A percentile compares a stretch with the other conserved stretches of the same genome.
Evolutionary conservation across 2,888 invertebrate genomes (phyloP).

Genomic region (Copidosoma aretas): DNA sequence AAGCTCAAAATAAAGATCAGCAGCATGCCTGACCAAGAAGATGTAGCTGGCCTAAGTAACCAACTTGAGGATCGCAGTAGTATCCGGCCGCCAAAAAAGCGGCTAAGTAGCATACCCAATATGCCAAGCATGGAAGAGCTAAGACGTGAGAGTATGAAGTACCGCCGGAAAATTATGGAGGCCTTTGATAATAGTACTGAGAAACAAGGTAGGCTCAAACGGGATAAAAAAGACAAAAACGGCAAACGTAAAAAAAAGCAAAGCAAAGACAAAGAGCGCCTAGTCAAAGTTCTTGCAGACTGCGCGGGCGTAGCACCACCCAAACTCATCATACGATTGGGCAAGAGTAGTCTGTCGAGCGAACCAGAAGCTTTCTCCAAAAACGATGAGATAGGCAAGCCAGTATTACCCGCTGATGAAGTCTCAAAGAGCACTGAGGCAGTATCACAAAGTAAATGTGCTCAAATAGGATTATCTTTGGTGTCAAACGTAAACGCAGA

Average conservation of each 20-base stretch:
- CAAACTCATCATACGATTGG: conserved; percentile 80
- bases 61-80: conserved; percentile 54
- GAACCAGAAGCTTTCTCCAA: conserved; percentile 35
- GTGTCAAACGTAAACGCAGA: neutral
- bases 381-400: neutral
- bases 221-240: conserved; percentile 66
- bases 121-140: conserved; percentile 77
- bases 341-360: conserved; percentile 50
- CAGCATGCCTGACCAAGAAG: conserved; percentile 65
- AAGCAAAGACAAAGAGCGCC: conserved; percentile 62
- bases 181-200: conserved; percentile 73
- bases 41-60: conserved; percentile 52
- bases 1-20: conserved; percentile 83
- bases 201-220: conserved; percentile 54
- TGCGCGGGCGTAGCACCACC: conserved; percentile 70
- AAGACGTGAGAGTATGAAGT: conserved; percentile 87
- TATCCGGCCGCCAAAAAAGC: conserved; percentile 81
- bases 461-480: neutral
- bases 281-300: conserved; percentile 68
- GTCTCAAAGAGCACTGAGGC: neutral
- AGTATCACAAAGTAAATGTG: neutral
- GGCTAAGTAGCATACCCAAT: conserved; percentile 68
- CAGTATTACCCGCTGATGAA: neutral
- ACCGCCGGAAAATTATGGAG: conserved; percentile 82
- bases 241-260: conserved; percentile 66